Conservation (phyloP, 2,113 vertebrate genomes). For the Hassar affinis region DNA sequence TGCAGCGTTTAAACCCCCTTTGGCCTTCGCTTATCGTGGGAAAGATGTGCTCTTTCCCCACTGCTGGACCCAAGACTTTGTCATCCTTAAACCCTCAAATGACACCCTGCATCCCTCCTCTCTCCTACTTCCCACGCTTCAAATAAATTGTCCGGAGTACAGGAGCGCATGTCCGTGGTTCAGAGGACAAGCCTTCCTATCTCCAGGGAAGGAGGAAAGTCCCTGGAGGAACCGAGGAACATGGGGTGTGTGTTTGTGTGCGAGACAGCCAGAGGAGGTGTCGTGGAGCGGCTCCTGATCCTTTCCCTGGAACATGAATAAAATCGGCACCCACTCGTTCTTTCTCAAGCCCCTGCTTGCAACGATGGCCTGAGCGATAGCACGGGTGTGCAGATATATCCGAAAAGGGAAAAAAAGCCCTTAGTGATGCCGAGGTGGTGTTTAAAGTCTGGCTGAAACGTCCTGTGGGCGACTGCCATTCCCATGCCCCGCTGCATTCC, state of each 20-base stretch:
- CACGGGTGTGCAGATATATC: slow-evolving; percentile 55
- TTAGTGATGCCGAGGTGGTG: slow-evolving; percentile 72
- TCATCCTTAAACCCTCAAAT: slow-evolving; percentile 78
- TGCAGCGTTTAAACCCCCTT: slow-evolving; percentile 38
- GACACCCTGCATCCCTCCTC: slow-evolving; percentile 59
- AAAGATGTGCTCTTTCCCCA: slow-evolving; percentile 49
- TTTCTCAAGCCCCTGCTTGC: slow-evolving; percentile 74
- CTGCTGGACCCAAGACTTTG: slow-evolving; percentile 67
- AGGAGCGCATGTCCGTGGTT: slow-evolving; percentile 72
- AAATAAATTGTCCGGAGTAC: slow-evolving; percentile 74
- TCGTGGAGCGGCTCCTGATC: slow-evolving; percentile 58
- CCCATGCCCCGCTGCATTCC: slow-evolving; percentile 90
- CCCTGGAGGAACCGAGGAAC: slow-evolving; percentile 46
- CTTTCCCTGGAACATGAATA: slow-evolving; percentile 58
- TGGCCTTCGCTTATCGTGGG: slow-evolving; percentile 51
- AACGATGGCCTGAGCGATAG: slow-evolving; percentile 78
- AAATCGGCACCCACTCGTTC: slow-evolving; percentile 72
- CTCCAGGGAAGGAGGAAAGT: slow-evolving; percentile 64
- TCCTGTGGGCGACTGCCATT: slow-evolving; percentile 79
- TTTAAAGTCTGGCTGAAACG: slow-evolving; percentile 82
- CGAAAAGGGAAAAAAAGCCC: slow-evolving; percentile 41
- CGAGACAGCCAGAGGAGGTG: background rate
- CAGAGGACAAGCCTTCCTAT: slow-evolving; percentile 66
- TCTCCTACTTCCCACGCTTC: slow-evolving; percentile 67
- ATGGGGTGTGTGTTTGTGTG: slow-evolving; percentile 28